Conservation (phyloP, 2,888 invertebrate genomes). For the Tyria jacobaeae region DNA sequence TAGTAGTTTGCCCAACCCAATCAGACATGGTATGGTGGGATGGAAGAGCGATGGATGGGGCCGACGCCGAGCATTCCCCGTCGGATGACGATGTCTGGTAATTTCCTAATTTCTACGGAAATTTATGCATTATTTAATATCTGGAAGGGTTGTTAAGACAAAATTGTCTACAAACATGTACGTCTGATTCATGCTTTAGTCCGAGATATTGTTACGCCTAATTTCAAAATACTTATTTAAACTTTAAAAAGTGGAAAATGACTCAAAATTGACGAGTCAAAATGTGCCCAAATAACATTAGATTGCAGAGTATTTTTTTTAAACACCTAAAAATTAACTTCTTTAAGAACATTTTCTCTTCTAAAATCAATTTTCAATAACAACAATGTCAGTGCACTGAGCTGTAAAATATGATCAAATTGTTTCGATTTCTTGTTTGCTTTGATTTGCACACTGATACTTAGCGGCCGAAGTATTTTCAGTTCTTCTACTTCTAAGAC, state of each 20-base stretch:
- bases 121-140: conserved; percentile 42
- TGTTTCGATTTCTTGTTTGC: not conserved
- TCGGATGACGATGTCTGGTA: conserved; percentile 87
- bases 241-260: not conserved
- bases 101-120: conserved; percentile 80
- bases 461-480: not conserved
- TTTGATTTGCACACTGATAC: not conserved
- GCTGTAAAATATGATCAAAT: not conserved
- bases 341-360: not conserved
- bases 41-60: conserved; percentile 85
- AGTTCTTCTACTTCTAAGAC: not conserved
- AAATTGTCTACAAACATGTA: not conserved
- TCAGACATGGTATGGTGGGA: conserved; percentile 89
- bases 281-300: not conserved
- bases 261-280: no score
- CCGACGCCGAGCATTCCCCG: conserved; percentile 88
- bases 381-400: not conserved
- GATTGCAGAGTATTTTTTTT: not conserved
- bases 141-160: not conserved
- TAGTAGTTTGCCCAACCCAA: conserved; percentile 96
- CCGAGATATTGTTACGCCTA: not conserved
- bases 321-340: not conserved
- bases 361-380: not conserved
- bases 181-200: not conserved
- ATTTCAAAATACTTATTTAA: not conserved